A percentile compares a stretch with the other conserved stretches of the same genome.
Evolutionary conservation across 2,113 vertebrate species (phyloP).

Genomic region (Sinocyclocheilus maitianheensis): DNA sequence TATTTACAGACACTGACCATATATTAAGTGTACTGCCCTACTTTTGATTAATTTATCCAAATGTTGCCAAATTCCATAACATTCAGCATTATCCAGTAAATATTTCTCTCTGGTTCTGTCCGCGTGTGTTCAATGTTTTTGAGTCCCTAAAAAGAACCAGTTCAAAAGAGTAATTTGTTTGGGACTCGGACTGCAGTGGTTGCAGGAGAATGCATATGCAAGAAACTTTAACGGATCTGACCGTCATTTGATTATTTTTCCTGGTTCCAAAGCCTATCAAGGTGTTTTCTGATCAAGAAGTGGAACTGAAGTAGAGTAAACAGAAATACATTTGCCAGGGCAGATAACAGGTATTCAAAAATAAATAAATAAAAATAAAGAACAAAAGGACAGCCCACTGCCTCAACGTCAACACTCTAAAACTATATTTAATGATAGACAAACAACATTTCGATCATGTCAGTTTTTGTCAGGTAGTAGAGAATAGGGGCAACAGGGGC

Average conservation of each 20-base stretch:
- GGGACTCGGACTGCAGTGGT: not conserved
- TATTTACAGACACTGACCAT: too few species aligned
- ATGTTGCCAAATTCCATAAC: too few species aligned
- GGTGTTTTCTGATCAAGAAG: constrained; percentile 65
- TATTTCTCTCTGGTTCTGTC: too few species aligned
- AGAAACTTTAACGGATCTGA: not conserved
- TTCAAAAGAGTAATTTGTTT: not conserved
- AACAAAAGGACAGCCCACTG: not conserved
- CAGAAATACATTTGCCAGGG: constrained; percentile 87
- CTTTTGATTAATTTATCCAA: too few species aligned
- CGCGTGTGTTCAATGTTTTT: too few species aligned
- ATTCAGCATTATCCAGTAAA: too few species aligned
- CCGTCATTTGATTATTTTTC: not conserved
- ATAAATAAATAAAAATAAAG: not conserved
- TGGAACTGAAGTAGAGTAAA: constrained; percentile 95
- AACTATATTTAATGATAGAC: not conserved
- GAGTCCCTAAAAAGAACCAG: too few species aligned
- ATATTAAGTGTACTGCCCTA: too few species aligned
- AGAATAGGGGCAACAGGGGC: not conserved
- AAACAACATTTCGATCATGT: not conserved
- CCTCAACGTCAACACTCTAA: not conserved
- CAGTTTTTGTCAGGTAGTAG: not conserved
- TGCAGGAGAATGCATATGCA: not conserved
- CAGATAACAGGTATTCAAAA: constrained; percentile 79
- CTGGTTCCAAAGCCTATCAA: not conserved